These are phyloP conservation scores for Streblospio benedicti DNA, from an alignment of 1,140 invertebrate species.

Conservation along the genomic window DNA sequence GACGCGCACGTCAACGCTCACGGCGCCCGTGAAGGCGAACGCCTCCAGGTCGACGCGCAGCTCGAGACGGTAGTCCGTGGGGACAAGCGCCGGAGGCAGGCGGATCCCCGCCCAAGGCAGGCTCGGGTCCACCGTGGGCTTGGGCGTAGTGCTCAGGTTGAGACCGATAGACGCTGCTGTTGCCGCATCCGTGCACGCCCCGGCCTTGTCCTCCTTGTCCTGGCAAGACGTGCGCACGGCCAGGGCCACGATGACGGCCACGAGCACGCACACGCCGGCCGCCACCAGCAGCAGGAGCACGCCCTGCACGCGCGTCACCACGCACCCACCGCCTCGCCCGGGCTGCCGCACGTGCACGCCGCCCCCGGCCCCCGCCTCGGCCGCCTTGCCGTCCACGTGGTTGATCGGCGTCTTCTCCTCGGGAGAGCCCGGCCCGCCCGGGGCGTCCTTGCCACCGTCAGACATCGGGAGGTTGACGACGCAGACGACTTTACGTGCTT, in stretches of 20 bases:
- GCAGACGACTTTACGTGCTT: no score
- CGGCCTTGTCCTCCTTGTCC: neutral
- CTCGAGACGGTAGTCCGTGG: constrained; percentile 25
- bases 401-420: constrained; percentile 3
- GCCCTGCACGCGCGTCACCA: neutral
- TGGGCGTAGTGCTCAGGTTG: neutral
- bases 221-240: neutral
- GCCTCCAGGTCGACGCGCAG: constrained; percentile 24
- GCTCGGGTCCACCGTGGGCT: constrained; percentile 6
- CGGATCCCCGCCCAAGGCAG: constrained; percentile 23
- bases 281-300: neutral
- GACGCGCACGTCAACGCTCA: constrained; percentile 21
- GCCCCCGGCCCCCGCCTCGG: neutral
- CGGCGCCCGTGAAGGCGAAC: constrained; percentile 23
- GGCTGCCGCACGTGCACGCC: neutral
- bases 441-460: no score
- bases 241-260: neutral
- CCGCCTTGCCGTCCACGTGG: neutral
- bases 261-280: neutral
- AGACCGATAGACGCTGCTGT: neutral
- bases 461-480: no score
- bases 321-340: no score
- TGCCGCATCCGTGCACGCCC: neutral
- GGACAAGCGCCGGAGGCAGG: constrained; percentile 23
- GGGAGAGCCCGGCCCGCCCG: no score